Base-by-base conservation (phyloP, 2,888 invertebrate genomes). In the Lasioglossum leucozonium region DNA sequence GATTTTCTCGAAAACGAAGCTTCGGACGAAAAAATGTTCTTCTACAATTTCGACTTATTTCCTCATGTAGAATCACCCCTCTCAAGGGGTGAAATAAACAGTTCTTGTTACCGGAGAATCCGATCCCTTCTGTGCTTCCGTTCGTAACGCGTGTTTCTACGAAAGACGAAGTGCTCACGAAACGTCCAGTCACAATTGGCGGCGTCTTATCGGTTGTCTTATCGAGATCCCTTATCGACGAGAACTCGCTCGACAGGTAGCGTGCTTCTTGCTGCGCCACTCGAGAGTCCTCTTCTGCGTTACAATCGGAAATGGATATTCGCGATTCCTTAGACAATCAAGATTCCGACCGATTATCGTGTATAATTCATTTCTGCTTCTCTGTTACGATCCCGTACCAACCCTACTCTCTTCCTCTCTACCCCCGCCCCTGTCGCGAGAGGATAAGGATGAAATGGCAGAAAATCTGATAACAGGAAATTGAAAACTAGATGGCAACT, bases 191-290 rank as follows among this genome's bases (percentile, higher is more conserved):
- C 74, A 73, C 86, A 87, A 88, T 84, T 83, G 88, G 72, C 85
- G 82, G 55, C 77, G 77, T 22, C 82, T 86, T 89, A 89, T 89
- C 89, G 82, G 72, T 30, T 65, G 74, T 67, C 79, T 72, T 79
- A 90, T 89, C 88, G 83, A 77, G 82, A 84, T 82, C 76, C 72
- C 89, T 84, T 88, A 90, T 89, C 89, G 85, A 86, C 71, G 82
- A 88, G 82, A 67, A 78, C 34, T 74, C 34, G 82, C 77, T 79
- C 81, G 90, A 82, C 83, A 85, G 84, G 84, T 88, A 85, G 88
- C 88, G 88, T 88, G 90, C 81, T 88, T 62, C 84, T 89, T 81
- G 80, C 67, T 22, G 82, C 73, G 77, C 80, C 82, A 80, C 67
- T 83, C 77, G 80, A 51, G 83, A 87, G 84, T 87, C 88, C 84